phyloP scores from a whole-genome alignment of 92 coral and sea anemone genomes.

The Palythoa caribaeorum region DNA sequence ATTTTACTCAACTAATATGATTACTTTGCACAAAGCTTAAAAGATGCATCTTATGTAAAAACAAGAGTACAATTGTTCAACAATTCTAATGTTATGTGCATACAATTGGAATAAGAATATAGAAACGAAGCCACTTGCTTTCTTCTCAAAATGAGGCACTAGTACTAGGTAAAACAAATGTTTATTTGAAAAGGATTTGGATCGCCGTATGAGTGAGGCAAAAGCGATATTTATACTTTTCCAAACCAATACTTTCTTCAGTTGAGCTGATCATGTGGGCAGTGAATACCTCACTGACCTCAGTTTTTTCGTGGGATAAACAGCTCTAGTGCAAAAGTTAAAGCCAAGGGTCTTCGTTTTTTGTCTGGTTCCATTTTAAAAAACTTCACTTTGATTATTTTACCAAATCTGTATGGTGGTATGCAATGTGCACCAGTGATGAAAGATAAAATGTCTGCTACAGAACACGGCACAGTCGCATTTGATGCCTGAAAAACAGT shows the following conservation, averaged over 20 bases:
- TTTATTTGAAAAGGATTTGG: slow-evolving; percentile 4
- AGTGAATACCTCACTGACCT: slow-evolving; percentile 37
- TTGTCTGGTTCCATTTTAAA: slow-evolving; percentile 27
- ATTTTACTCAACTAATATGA: too few relatives aligned
- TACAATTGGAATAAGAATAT: neutral
- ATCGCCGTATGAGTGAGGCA: neutral
- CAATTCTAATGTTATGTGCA: neutral
- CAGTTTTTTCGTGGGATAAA: slow-evolving; percentile 14
- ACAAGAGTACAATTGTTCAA: neutral
- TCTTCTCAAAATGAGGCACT: neutral
- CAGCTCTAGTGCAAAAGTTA: slow-evolving; percentile 48
- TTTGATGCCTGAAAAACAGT: slow-evolving; percentile 39
- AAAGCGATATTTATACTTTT: slow-evolving; percentile 31
- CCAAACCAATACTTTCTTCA: slow-evolving; percentile 47
- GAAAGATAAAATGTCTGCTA: slow-evolving; percentile 30
- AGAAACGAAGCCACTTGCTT: neutral
- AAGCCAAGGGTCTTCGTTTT: slow-evolving; percentile 51
- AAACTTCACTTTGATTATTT: slow-evolving; percentile 38
- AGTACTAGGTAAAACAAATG: neutral
- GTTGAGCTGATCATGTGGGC: slow-evolving; percentile 29
- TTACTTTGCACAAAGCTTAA: too few relatives aligned
- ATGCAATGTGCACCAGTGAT: slow-evolving; percentile 51
- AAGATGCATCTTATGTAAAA: too few relatives aligned
- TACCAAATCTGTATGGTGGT: slow-evolving; percentile 43
- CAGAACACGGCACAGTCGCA: slow-evolving; percentile 48